Evolutionary conservation across 2,797 vertebrate genomes (phyloP), one percentile per base, ranked within the genome.

Genomic region (Coregonus ussuriensis): DNA sequence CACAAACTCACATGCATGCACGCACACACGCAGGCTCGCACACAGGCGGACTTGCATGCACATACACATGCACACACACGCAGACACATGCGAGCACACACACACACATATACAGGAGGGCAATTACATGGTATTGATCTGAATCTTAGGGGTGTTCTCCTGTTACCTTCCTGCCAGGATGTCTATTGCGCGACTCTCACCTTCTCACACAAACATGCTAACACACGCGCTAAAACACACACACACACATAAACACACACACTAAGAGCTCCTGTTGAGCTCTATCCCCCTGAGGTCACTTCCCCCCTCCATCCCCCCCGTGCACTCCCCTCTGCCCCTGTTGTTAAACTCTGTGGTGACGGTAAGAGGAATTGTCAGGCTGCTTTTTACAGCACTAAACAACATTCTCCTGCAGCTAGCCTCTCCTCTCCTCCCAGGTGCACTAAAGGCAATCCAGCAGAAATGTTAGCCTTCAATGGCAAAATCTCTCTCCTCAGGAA

Each of bases 381-480:
- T 81, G 33, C 75, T 85, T 83, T 73, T 76, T 79, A 59, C 31
- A 37, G 33, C 13, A 77, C 77, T 82, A 88, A 86, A 82, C 82
- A 86, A 77, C 74, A 4, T 16, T 3, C 75, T 79, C 84, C 82
- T 21, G 59, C 59, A 21, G 59, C 59, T 62, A 62, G 3, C 15
- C 62, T 68, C 29, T 14, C 7, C 65, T 72, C 85, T 75, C 77
- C 82, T 88, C 78, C 81, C 83, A 52, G 25, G 67, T 77, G 81
- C 47, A 68, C 80, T 15, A 69, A 51, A 85, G 69, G 75, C 81
- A 89, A 89, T 87, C 78, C 88, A 84, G 86, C 86, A 83, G 75
- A 86, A 81, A 80, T 88, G 81, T 82, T 75, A 86, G 85, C 82
- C 84, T 85, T 2, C 90, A 91, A 90, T 85, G 85, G 89, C 83